Evolutionary conservation across 2,113 vertebrate genomes (phyloP).

Genomic region (Cardinalis cardinalis): DNA sequence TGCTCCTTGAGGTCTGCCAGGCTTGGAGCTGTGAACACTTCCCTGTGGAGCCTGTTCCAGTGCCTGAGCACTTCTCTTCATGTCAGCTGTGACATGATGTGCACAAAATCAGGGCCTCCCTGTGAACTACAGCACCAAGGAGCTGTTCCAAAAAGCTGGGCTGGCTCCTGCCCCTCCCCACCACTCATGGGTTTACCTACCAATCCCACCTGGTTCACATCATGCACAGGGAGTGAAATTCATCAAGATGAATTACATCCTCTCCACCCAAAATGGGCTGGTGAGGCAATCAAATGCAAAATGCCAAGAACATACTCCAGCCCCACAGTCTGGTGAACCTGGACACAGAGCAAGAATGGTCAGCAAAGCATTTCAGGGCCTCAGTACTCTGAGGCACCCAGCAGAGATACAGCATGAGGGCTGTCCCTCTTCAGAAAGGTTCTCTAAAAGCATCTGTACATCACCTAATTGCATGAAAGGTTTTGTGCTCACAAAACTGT

Average conservation of each 20-base stretch:
- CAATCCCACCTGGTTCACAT: slow-evolving; percentile 1
- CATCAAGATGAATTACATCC: not conserved
- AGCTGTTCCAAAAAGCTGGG: not conserved
- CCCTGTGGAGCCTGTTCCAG: not conserved
- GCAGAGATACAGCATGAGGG: not conserved
- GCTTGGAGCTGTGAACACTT: not conserved
- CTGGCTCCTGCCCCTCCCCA: not conserved
- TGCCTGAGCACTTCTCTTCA: too few species aligned
- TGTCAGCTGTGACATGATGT: not conserved
- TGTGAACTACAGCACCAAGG: not conserved
- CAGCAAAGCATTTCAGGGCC: not conserved
- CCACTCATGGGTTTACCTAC: not conserved
- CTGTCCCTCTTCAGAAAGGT: not conserved
- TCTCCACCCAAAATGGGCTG: slow-evolving; percentile 1
- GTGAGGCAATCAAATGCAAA: not conserved
- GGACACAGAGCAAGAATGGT: not conserved
- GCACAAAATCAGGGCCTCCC: not conserved
- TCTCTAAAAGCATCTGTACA: not conserved
- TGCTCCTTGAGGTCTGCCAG: not conserved
- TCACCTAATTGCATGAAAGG: not conserved
- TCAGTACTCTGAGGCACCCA: not conserved
- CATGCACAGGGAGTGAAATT: not conserved
- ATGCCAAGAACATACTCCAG: not conserved
- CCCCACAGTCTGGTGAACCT: not conserved
- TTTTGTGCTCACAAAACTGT: not conserved